Evolutionary conservation across 2,113 vertebrate species (phyloP).

Genomic region (Erythrocercus mccallii): DNA sequence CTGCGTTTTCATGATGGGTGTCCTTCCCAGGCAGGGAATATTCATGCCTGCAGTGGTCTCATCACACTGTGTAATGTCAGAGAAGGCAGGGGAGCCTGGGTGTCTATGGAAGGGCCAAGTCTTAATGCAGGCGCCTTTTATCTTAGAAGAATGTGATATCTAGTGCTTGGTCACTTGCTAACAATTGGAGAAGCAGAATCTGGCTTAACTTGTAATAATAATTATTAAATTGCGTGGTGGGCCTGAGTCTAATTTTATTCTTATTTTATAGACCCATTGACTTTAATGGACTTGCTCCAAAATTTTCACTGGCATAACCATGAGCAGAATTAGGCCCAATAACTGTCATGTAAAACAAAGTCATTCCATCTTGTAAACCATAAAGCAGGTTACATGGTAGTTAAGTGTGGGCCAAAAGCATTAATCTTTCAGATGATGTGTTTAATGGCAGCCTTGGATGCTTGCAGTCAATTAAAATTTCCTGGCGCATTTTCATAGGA

Average conservation of each 20-base stretch:
- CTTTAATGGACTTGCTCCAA: slow-evolving; percentile 10
- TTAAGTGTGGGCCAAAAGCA: not conserved
- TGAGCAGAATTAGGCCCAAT: not conserved
- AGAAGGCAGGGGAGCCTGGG: not conserved
- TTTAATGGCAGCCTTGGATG: not conserved
- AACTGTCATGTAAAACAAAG: slow-evolving; percentile 43
- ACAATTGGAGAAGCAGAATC: not conserved
- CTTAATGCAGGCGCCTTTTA: not conserved
- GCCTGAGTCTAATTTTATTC: slow-evolving; percentile 4
- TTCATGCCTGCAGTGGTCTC: not conserved
- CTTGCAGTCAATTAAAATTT: slow-evolving; percentile 38
- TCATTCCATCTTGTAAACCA: slow-evolving; percentile 22
- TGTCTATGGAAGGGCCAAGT: not conserved
- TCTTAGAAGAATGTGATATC: not conserved
- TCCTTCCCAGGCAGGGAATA: not conserved
- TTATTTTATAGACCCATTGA: not conserved
- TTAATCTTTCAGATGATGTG: slow-evolving; percentile 24
- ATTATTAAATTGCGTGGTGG: not conserved
- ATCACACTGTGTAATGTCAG: not conserved
- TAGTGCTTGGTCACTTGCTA: not conserved
- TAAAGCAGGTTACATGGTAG: not conserved
- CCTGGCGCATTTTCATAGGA: slow-evolving; percentile 5
- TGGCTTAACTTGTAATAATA: not conserved
- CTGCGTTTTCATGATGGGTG: not conserved
- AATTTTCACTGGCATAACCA: not conserved